Percentiles rank a stretch among this genome's conserved stretches.
Evolutionary conservation across 2,797 vertebrate genomes (phyloP).

Genomic region (Argentina silus): DNA sequence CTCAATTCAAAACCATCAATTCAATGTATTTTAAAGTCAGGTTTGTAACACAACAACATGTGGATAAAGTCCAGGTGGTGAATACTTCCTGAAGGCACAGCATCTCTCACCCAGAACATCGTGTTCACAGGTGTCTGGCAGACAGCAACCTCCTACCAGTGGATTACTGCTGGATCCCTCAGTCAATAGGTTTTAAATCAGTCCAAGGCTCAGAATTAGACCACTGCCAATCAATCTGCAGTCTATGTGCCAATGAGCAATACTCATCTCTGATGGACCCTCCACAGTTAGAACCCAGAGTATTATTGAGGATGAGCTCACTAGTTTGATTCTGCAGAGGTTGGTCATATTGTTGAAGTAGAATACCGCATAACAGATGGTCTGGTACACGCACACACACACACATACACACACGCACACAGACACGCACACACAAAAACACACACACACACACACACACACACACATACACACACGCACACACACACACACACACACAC

Average conservation of each 20-base stretch:
- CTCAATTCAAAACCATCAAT: too few species aligned
- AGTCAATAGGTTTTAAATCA: constrained; percentile 50
- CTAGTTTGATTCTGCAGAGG: too few species aligned
- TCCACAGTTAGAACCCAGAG: too few species aligned
- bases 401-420: not conserved
- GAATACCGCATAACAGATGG: too few species aligned
- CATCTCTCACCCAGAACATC: too few species aligned
- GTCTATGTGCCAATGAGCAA: constrained; percentile 37
- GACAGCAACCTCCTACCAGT: constrained; percentile 23
- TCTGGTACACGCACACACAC: not conserved
- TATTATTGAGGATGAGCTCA: too few species aligned
- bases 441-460: constrained; percentile 3
- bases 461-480: not conserved
- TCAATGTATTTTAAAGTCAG: too few species aligned
- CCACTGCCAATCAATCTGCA: constrained; percentile 56
- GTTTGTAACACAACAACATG: too few species aligned
- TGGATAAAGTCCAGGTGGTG: too few species aligned
- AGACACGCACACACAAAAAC: not conserved
- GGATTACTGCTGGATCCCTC: constrained; percentile 49
- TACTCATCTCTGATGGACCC: constrained; percentile 6
- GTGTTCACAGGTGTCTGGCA: not conserved
- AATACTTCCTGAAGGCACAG: too few species aligned
- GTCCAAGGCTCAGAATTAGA: constrained; percentile 36
- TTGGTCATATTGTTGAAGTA: too few species aligned
- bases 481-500: not conserved